Conservation (phyloP, 2,888 invertebrate species). For the Luffia ferchaultella region DNA sequence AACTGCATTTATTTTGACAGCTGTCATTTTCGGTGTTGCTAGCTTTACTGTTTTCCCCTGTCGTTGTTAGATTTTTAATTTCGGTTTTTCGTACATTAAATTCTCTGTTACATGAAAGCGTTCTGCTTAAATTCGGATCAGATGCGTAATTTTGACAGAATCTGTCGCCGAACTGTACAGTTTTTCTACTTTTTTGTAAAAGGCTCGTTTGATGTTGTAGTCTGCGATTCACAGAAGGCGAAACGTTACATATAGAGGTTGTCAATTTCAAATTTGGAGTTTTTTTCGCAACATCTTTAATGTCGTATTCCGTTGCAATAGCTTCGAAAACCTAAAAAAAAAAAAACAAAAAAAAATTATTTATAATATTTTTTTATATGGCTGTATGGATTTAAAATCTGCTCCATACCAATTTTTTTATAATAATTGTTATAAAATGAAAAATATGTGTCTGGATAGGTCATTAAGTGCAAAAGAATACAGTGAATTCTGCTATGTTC, state of each 20-base stretch:
- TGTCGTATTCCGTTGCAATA: slow-evolving; percentile 50
- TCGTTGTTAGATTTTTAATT: slow-evolving; percentile 20
- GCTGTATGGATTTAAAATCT: no score
- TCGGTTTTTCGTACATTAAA: slow-evolving; percentile 8
- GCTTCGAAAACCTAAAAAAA: slow-evolving; percentile 49
- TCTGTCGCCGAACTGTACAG: slow-evolving; percentile 34
- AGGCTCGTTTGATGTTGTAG: slow-evolving; percentile 48
- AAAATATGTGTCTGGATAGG: no score
- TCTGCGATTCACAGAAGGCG: slow-evolving; percentile 32
- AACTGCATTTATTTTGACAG: slow-evolving; percentile 14
- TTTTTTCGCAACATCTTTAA: slow-evolving; percentile 33
- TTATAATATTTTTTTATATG: no score
- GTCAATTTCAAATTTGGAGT: slow-evolving; percentile 32
- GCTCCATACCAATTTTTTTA: no score
- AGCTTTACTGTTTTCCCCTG: slow-evolving; percentile 19
- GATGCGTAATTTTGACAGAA: slow-evolving; percentile 34
- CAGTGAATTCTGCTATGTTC: no score
- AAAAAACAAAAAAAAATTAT: slow-evolving; percentile 1
- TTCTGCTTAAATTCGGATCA: slow-evolving; percentile 42
- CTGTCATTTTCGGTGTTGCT: slow-evolving; percentile 20
- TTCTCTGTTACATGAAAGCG: background rate
- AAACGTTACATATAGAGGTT: slow-evolving; percentile 33
- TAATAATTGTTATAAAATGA: no score
- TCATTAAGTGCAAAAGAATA: no score
- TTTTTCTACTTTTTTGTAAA: slow-evolving; percentile 33